Conservation (phyloP, 2,113 vertebrate species). For the Takifugu bimaculatus region DNA sequence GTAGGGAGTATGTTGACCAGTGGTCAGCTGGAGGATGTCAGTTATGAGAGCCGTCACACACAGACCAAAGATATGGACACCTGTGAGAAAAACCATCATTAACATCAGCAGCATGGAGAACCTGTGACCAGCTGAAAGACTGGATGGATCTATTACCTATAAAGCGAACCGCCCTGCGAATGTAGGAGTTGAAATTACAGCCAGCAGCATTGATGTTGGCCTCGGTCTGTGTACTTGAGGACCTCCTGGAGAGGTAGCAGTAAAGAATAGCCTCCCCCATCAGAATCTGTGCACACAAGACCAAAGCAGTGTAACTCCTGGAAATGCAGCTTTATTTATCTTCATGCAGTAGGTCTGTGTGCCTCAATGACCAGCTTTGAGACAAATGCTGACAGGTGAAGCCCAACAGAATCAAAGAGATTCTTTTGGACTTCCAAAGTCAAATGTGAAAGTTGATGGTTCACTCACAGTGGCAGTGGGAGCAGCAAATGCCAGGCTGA, state of each 20-base stretch:
- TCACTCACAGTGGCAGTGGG: conserved; percentile 84
- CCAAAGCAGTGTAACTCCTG: not conserved
- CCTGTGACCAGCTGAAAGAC: too few species aligned
- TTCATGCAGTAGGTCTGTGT: too few species aligned
- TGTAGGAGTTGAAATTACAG: conserved; percentile 98
- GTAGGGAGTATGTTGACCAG: conserved; percentile 93
- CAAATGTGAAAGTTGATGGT: not conserved
- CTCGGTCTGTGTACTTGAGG: conserved; percentile 82
- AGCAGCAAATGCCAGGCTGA: conserved; percentile 90
- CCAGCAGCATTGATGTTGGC: conserved; percentile 93
- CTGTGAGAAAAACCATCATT: conserved; percentile 53
- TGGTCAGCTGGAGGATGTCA: conserved; percentile 94
- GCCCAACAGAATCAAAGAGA: too few species aligned
- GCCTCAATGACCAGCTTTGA: too few species aligned
- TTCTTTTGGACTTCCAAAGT: not conserved
- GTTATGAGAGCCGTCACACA: conserved; percentile 96
- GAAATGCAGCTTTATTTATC: too few species aligned
- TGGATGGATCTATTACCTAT: conserved; percentile 78
- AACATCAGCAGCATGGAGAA: too few species aligned
- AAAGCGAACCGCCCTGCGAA: conserved; percentile 93
- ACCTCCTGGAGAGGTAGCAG: conserved; percentile 91
- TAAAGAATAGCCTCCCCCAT: conserved; percentile 95
- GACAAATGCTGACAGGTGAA: too few species aligned
- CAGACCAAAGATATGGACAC: conserved; percentile 94
- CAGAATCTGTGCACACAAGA: conserved; percentile 81